Base-by-base conservation (phyloP, 2,113 vertebrate species). In the Neolamprologus hecqui region DNA sequence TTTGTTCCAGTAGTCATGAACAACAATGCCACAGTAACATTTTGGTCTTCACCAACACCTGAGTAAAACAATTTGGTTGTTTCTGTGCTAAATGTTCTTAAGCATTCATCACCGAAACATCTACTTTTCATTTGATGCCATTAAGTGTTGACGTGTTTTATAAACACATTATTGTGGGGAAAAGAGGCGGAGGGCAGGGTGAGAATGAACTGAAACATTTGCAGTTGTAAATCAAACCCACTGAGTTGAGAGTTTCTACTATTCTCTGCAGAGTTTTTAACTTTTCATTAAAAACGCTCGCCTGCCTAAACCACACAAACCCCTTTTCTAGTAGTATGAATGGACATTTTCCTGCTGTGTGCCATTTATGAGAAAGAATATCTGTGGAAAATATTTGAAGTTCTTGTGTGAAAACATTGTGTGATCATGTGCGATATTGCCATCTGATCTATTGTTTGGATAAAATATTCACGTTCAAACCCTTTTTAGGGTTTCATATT, bases 211-310 rank as follows among this genome's bases (percentile, higher is more conserved):
- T 0, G 8, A 45, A 73, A 45, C 68, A 17, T 15, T 65, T 35
- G 31, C 1, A 1, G 31, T 17, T 42, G n/a, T 23, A 23, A 42
- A 42, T 70, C 7, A 70, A 42, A 70, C 0, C 35, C 5, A 0
- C n/a, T 23, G 1, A 23, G 63, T n/a, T 68, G 63, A 65, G 31
- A 68, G 65, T 21, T 42, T 21, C 65, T 42, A 42, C 37, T 1
- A 21, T 37, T 21, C 33, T 68, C 31, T 37, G 19, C 19, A 42
- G 63, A 23, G 31, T 14, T 70, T 37, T 70, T 40, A 40, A 40
- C 63, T 40, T 68, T 13, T 68, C 63, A 40, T 40, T 35, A 65
- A 5, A 35, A 65, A 65, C 4, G 15, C 37, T 73, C 21, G 7
- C 37, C 8, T 23, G 8, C n/a, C 65, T 26, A 42, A 73, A 73